These are phyloP conservation scores for Pristionchus maxplancki DNA, from an alignment of 2,888 invertebrate species.

Conservation along the genomic window DNA sequence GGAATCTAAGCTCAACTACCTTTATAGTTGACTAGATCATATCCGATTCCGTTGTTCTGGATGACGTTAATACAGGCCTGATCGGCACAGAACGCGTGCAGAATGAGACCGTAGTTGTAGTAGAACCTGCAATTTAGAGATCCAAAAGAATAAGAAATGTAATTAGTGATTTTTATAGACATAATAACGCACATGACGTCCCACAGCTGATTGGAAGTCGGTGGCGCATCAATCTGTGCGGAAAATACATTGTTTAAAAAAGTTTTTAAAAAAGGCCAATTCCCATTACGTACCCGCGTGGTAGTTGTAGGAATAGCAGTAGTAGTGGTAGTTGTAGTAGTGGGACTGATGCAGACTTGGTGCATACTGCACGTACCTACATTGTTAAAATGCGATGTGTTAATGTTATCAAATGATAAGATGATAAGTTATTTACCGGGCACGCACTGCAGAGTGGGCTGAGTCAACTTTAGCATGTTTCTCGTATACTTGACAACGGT, in stretches of 20 bases:
- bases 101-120: neutral
- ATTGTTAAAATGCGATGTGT: no score
- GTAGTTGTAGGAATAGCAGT: neutral
- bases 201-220: neutral
- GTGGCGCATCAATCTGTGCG: neutral
- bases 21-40: neutral
- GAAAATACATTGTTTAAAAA: neutral
- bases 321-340: neutral
- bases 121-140: constrained; percentile 15
- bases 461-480: no score
- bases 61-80: neutral
- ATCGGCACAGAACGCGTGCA: constrained; percentile 14
- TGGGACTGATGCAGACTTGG: neutral
- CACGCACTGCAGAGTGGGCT: neutral
- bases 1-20: no score
- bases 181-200: neutral
- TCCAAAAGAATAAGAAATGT: no score
- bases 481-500: no score
- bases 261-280: no score
- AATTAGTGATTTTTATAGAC: no score
- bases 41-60: neutral
- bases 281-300: no score
- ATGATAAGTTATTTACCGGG: neutral
- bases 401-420: no score
- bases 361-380: no score